Percentiles rank a stretch among this genome's conserved stretches.
phyloP scores from a whole-genome alignment of 2,113 vertebrate species.

The Lamprologus sp. region DNA sequence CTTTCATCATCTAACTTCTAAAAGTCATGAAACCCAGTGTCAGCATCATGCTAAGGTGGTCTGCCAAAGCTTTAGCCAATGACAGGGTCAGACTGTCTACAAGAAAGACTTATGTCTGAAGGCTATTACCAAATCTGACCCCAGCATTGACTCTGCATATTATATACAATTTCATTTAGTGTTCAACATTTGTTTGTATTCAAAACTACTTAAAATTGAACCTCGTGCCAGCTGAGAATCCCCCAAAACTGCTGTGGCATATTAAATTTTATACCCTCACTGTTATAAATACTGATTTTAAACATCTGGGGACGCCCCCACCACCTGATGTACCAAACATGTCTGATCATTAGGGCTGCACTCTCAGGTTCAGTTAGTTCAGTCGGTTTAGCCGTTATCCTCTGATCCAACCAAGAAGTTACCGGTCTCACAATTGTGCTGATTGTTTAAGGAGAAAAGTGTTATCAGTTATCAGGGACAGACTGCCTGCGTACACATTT shows the following conservation, averaged over 20 bases:
- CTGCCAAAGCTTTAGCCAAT: not conserved
- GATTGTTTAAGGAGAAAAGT: not conserved
- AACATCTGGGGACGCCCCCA: not conserved
- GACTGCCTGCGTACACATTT: not conserved
- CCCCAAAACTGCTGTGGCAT: not conserved
- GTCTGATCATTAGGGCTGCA: not conserved
- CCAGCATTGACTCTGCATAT: not conserved
- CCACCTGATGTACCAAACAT: not conserved
- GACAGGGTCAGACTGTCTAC: not conserved
- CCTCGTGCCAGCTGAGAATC: not conserved
- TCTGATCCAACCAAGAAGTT: not conserved
- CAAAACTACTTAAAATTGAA: not conserved
- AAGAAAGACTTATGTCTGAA: not conserved
- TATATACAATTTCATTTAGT: not conserved
- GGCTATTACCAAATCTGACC: not conserved
- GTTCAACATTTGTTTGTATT: not conserved
- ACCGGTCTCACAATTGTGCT: not conserved
- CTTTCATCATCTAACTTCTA: not conserved
- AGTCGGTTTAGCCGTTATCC: not conserved
- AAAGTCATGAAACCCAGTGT: not conserved
- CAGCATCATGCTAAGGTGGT: not conserved
- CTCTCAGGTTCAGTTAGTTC: not conserved
- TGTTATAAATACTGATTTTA: not conserved
- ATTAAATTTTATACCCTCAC: fast-evolving
- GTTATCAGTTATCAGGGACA: not conserved